Evolutionary conservation across 2,888 invertebrate genomes (phyloP).

Genomic region (Ormyrus nitidulus): DNA sequence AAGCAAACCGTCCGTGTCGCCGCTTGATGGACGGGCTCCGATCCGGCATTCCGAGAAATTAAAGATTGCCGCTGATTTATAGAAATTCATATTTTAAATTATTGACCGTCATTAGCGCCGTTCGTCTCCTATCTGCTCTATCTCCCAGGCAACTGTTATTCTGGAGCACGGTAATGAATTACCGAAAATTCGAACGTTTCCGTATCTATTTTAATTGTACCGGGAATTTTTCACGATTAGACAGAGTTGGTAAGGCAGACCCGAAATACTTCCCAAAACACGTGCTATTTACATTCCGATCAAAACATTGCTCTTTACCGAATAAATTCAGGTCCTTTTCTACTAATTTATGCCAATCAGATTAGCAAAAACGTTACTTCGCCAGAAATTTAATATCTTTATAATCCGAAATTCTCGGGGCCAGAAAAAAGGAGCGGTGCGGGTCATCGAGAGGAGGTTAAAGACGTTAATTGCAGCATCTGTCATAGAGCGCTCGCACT

Average conservation of each 20-base stretch:
- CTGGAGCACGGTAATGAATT: constrained; percentile 25
- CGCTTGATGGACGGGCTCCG: constrained; percentile 72
- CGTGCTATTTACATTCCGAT: no score
- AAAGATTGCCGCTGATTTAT: constrained; percentile 75
- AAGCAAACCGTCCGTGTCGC: constrained; percentile 58
- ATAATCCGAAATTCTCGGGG: no score
- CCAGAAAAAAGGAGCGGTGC: constrained; percentile 8
- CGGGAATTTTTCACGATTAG: constrained; percentile 1
- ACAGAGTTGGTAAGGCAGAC: not conserved
- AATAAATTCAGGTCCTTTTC: no score
- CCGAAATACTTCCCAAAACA: not conserved
- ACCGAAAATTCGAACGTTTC: not conserved
- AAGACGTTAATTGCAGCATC: constrained; percentile 39
- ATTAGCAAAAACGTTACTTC: no score
- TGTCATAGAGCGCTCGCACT: constrained; percentile 27
- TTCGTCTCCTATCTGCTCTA: constrained; percentile 36
- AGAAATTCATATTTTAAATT: constrained; percentile 75
- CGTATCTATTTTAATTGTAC: constrained; percentile 31
- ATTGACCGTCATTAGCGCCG: constrained; percentile 74
- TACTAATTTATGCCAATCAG: no score
- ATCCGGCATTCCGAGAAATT: constrained; percentile 75
- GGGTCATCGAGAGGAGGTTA: not conserved
- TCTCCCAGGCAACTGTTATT: not conserved
- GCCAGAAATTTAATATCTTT: no score
- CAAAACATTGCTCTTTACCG: no score